Percentiles rank a stretch among this genome's conserved stretches.
Evolutionary conservation across 2,888 invertebrate species (phyloP).

Genomic region (Dryadula phaetusa): DNA sequence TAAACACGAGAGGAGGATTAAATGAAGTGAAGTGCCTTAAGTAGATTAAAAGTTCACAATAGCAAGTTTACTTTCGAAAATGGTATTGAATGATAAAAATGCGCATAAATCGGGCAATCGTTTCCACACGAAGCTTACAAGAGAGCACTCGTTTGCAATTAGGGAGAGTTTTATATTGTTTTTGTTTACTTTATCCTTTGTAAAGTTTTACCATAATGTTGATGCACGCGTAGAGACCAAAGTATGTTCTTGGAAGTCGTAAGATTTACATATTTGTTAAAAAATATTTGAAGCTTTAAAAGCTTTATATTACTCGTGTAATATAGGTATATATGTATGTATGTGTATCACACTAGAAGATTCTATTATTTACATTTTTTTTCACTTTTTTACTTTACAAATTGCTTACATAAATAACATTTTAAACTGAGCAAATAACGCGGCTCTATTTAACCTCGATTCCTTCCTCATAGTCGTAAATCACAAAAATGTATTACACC

Average conservation of each 20-base stretch:
- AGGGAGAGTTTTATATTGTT: conserved; percentile 57
- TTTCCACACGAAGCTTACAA: conserved; percentile 51
- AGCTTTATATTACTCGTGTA: neutral
- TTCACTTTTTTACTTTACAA: neutral
- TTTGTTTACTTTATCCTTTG: conserved; percentile 28
- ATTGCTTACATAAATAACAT: neutral
- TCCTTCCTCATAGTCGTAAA: conserved; percentile 2
- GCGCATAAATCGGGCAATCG: conserved; percentile 54
- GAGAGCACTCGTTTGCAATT: conserved; percentile 73
- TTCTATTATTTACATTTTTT: neutral
- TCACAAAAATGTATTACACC: conserved; percentile 20
- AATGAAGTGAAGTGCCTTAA: conserved; percentile 28
- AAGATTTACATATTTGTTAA: conserved; percentile 16
- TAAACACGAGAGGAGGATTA: conserved; percentile 10
- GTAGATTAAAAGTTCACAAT: conserved; percentile 43
- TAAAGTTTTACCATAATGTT: conserved; percentile 21
- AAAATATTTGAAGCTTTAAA: conserved; percentile 1
- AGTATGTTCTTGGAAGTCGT: conserved; percentile 3
- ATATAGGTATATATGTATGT: neutral
- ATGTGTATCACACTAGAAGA: neutral
- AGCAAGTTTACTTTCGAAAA: conserved; percentile 32
- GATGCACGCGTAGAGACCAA: conserved; percentile 7
- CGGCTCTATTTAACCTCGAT: conserved; percentile 7
- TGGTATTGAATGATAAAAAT: conserved; percentile 45
- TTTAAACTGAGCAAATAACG: neutral